phyloP scores from a whole-genome alignment of 2,113 vertebrate genomes.

The Actinemys pallida region DNA sequence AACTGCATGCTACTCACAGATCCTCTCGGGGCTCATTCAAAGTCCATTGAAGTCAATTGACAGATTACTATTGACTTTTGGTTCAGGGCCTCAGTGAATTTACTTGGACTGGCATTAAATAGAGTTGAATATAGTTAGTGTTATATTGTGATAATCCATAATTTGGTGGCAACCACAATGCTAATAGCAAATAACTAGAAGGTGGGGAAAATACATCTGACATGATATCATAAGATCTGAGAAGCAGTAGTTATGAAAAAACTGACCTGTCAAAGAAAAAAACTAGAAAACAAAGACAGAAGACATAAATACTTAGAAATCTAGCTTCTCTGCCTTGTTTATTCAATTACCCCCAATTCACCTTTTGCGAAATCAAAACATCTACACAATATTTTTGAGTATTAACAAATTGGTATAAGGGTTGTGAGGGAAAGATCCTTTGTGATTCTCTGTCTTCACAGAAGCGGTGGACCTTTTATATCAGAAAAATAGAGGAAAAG shows the following conservation, averaged over 20 bases:
- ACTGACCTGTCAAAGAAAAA: background rate
- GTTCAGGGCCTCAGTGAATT: background rate
- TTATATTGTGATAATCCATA: background rate
- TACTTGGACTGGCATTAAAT: background rate
- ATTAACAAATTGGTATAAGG: background rate
- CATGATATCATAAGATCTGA: background rate
- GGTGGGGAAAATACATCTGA: background rate
- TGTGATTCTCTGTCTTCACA: background rate
- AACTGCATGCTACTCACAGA: background rate
- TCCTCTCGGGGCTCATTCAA: background rate
- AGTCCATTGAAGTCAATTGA: background rate
- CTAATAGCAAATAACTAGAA: background rate
- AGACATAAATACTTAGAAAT: rapidly evolving
- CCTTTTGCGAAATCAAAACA: background rate
- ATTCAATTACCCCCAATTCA: background rate
- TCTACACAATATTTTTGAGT: background rate
- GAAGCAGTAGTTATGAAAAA: background rate
- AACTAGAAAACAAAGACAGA: background rate
- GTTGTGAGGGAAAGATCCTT: background rate
- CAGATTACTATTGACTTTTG: background rate
- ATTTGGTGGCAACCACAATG: background rate
- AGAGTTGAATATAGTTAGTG: background rate
- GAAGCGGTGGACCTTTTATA: background rate
- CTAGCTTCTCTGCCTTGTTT: background rate
- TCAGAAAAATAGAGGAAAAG: background rate